Evolutionary conservation across 2,888 invertebrate species (phyloP), one percentile per base, ranked within the genome.

Genomic region (Epinotia brunnichana): DNA sequence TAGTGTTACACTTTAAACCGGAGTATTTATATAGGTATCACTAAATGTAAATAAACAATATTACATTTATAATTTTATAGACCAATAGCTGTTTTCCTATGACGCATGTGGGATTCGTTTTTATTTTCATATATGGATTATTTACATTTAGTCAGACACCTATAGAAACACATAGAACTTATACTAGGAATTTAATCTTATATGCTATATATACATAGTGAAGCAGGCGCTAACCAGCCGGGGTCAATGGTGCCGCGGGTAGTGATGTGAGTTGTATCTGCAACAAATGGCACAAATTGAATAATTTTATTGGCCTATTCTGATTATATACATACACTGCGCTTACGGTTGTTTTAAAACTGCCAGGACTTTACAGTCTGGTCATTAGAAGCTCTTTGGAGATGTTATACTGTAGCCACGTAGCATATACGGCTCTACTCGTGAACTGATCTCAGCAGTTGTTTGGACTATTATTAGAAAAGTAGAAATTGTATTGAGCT

Each of bases 221-320:
- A 80, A 78, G 77, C 77, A 78, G 77, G 77, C 82, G 79, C 82
- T 74, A 76, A 74, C 76, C 70, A 77, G 82, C 90, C 85, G 76
- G 84, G 87, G 93, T 93, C 93, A 93, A 88, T 91, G 92, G 80
- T 91, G 93, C 76, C 93, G 79, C 5, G 89, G 86, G 81, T 92
- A 93, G 80, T 92, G 88, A 77, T 91, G 90, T 0, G 89, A 88
- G 76, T 87, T 90, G 85, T 92, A 92, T 80, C 93, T 93, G 83
- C 2, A 77, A 78, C 61, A 53, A 59, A 54, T 15, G 9, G 21
- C 13, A 51, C 15, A 39, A 15, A 19, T 7, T 21, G 2, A 24
- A 56, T 51, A 54, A 29, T n/a, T 60, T 35, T n/a, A 19, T 15
- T 39, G 2, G n/a, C 54, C 53, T 53, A 35, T 35, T 35, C 7